Percentiles rank a stretch among this genome's conserved stretches.
Evolutionary conservation across 2,888 invertebrate genomes (phyloP).

Genomic region (Ormyrus thymus): DNA sequence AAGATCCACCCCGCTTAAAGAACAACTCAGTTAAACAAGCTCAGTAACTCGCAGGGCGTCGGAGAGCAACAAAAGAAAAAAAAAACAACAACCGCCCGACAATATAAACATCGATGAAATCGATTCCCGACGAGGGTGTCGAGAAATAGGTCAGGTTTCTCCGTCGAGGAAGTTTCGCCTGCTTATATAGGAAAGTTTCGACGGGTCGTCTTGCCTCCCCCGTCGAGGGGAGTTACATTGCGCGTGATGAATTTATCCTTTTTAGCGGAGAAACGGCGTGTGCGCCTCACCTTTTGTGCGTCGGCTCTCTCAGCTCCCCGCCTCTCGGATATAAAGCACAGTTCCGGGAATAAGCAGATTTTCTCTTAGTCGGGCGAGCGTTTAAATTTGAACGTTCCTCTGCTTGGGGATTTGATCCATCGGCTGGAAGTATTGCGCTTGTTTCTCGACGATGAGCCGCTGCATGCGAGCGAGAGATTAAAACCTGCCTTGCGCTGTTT

Average conservation of each 20-base stretch:
- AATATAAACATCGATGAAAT: constrained; percentile 5
- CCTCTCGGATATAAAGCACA: constrained; percentile 13
- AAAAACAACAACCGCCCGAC: too few relatives aligned
- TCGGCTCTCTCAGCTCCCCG: neutral
- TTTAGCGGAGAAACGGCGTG: neutral
- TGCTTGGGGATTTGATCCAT: too few relatives aligned
- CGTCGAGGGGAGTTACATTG: neutral
- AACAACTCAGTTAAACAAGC: too few relatives aligned
- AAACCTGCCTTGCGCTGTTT: too few relatives aligned
- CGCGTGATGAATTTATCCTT: constrained; percentile 30
- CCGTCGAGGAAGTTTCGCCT: constrained; percentile 9
- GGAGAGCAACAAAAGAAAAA: too few relatives aligned
- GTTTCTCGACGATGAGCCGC: too few relatives aligned
- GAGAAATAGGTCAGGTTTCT: constrained; percentile 29
- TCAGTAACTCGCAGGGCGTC: too few relatives aligned
- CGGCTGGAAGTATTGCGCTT: too few relatives aligned
- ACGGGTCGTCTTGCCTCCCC: too few relatives aligned
- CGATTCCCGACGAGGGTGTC: constrained; percentile 2
- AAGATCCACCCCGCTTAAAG: neutral
- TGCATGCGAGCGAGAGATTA: too few relatives aligned
- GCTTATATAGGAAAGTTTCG: constrained; percentile 14
- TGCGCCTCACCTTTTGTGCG: neutral
- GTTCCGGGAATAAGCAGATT: constrained; percentile 16
- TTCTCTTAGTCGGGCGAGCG: neutral
- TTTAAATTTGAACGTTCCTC: constrained; percentile 14